Percentiles rank a stretch among this genome's conserved stretches.
Conservation (phyloP, 2,113 vertebrate species). For the Lophochroa leadbeateri region DNA sequence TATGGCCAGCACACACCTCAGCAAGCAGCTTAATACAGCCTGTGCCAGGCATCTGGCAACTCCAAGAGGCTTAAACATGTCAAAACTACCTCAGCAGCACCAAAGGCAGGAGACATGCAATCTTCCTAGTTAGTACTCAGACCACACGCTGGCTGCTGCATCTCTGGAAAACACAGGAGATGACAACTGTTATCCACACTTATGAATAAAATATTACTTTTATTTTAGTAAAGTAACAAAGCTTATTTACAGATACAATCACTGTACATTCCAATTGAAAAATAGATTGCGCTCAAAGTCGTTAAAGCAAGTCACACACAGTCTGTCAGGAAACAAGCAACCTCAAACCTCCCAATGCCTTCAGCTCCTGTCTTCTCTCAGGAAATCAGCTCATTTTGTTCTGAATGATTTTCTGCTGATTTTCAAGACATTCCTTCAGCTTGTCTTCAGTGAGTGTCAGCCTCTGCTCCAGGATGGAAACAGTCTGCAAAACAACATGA, state of each 20-base stretch:
- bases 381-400: slow-evolving; percentile 62
- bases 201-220: slow-evolving; percentile 56
- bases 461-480: slow-evolving; percentile 88
- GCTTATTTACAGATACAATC: slow-evolving; percentile 54
- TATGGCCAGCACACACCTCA: not conserved
- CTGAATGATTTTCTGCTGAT: slow-evolving; percentile 86
- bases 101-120: not conserved
- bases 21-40: not conserved
- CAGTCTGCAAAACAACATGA: slow-evolving; percentile 72
- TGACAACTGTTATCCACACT: not conserved
- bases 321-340: slow-evolving; percentile 27
- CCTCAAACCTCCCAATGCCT: not conserved
- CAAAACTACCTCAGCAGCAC: not conserved
- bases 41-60: not conserved
- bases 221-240: slow-evolving; percentile 64
- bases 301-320: slow-evolving; percentile 22
- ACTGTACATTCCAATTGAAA: slow-evolving; percentile 48
- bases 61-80: not conserved
- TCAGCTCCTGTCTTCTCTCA: slow-evolving; percentile 9
- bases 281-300: slow-evolving; percentile 24
- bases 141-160: not conserved
- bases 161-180: slow-evolving; percentile 2
- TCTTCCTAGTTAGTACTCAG: not conserved
- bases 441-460: slow-evolving; percentile 93
- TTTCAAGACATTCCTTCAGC: slow-evolving; percentile 92